Base-by-base conservation (phyloP, 2,797 vertebrate species). In the Chloroceryle inda region DNA sequence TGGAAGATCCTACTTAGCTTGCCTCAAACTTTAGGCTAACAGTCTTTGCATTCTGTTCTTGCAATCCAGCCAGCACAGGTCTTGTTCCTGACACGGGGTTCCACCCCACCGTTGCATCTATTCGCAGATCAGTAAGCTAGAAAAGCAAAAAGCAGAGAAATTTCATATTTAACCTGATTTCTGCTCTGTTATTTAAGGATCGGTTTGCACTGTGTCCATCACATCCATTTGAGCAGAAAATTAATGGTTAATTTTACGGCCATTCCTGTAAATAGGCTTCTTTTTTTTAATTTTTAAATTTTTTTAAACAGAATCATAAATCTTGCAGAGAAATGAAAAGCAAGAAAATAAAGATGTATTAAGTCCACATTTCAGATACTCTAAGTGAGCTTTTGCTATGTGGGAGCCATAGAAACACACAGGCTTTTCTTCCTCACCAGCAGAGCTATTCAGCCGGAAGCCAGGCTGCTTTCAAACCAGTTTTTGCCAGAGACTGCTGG, bases 391-490 rank as follows among this genome's bases (percentile, higher is more conserved):
- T 94, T 96, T 68, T 97, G 83, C 92, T 92, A 10, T 72, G 81
- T 94, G 66, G 89, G 59, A 96, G 85, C 94, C 83, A 94, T 80
- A 97, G 92, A 96, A 97, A 96, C 93, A 92, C 66, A 88, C 13
- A 64, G 69, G 53, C 69, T 92, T 95, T 94, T 73, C 92, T 85
- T 94, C 69, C 69, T 91, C 92, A 91, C 91, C 93, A 96, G 84
- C 93, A 89, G 92, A 94, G 92, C 91, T 92, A 83, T 97, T 96
- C 89, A 97, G 94, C 85, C 3, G 1, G 96, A 97, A 96, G 95
- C 85, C 92, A 94, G 96, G 79, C 89, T 95, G 95, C 94, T 97
- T 97, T 97, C 92, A 96, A 94, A 94, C 97, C 88, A 93, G 61
- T 49, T 95, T 95, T 96, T 97, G 94, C 96, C 95, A 94, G 88